Base-by-base conservation (phyloP, 2,113 vertebrate genomes). In the Leptosomus discolor region DNA sequence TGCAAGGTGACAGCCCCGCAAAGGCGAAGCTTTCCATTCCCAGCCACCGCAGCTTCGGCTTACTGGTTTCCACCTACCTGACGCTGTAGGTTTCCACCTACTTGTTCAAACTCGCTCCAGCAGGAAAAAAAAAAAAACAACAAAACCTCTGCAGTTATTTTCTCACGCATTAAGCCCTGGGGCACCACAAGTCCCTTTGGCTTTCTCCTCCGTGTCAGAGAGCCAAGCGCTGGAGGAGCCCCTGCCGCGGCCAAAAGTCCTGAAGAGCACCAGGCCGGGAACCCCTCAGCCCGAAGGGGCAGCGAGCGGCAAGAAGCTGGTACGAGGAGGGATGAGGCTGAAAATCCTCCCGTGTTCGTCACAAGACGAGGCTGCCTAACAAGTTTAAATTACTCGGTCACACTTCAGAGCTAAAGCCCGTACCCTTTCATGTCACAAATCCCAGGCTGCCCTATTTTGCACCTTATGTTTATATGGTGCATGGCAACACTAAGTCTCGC, bases 241-340 rank as follows among this genome's bases (percentile, higher is more conserved):
- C 29, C 43, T 3, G 2, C 9, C 2, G 1, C 0, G 5, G 22
- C 22, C 4, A 34, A 37, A 32, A 26, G 6, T 12, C 11, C 45
- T 5, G 1, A 19, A 6, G 58, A 64, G 37, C 57, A 6, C 39
- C 27, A 3, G 0, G 3, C n/a, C 46, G 19, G 11, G 29, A 36
- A 30, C 23, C 1, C 4, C 39, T 32, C 50, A 17, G 74, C 77
- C 51, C 54, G 19, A 17, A 26, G 56, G 48, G 15, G 39, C 30
- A n/a, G 80, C 12, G 11, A 43, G 58, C 1, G 4, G 60, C 4
- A 27, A 39, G 77, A 81, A 12, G 57, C 48, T 75, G 34, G 3
- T 48, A 29, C 2, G 29, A 61, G 30, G 19, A 36, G 20, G 54
- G 48, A 81, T 3, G 57, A 51, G 86, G 65, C 41, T 51, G 23